Evolutionary conservation across 2,888 invertebrate genomes (phyloP), one percentile per base, ranked within the genome.

Genomic region (Lysandra coridon): DNA sequence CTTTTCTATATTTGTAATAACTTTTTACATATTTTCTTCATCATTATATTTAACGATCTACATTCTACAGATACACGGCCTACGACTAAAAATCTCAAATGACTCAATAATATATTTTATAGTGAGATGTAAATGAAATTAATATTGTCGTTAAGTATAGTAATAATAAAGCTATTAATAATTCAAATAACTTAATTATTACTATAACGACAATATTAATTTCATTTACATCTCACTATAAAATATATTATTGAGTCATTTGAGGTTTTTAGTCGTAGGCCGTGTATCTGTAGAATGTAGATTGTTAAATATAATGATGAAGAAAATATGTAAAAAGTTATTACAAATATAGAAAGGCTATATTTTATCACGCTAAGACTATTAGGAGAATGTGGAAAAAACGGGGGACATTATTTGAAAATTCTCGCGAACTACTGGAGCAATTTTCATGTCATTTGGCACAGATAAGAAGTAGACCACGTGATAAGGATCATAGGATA

Each of bases 1-100:
- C 69, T 69, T 69, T 69, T 69, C 69, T 69, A 69, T 69, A 69
- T 69, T 69, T 69, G 69, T 69, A 33, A 69, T 69, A 69, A 69
- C 69, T 37, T 69, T 69, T 69, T 69, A 69, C 69, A 69, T 69
- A 37, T 69, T 69, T 69, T 33, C 33, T 69, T 14, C 14, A 4
- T 37, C 17, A 69, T 69, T 33, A 69, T 69, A 37, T 69, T 33
- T 69, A 69, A 69, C 69, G 69, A 69, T 69, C 33, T 69, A 69
- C 33, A 69, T 62, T 62, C 62, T 62, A 62, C 62, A 23, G 64
- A 30, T 69, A 69, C 23, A 69, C 4, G 12, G 33, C 64, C 30
- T 69, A 69, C 1, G 14, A 64, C 30, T 69, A 33, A 33, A 37
- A 69, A 69, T 4, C 33, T 14, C 64, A 0, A 30, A 64, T 30